Percentiles rank a stretch among this genome's conserved stretches.
phyloP scores from a whole-genome alignment of 2,113 vertebrate species.

The Crotalus tigris region DNA sequence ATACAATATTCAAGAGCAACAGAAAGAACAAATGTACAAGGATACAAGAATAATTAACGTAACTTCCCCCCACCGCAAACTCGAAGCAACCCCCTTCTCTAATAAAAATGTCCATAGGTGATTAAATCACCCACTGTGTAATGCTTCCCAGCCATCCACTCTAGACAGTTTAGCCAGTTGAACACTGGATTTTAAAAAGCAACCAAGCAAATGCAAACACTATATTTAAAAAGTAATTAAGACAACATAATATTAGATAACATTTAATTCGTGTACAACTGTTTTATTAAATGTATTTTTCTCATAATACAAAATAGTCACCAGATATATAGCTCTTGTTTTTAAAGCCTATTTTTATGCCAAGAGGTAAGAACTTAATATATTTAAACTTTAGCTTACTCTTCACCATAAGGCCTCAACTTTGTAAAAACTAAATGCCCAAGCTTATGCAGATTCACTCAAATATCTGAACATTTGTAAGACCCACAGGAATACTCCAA shows the following conservation, averaged over 20 bases:
- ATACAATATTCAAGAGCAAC: constrained; percentile 81
- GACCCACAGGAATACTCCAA: not conserved
- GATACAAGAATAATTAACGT: constrained; percentile 74
- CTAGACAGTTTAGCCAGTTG: constrained; percentile 76
- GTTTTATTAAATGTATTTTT: constrained; percentile 68
- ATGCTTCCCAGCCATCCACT: constrained; percentile 46
- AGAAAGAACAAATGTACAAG: constrained; percentile 76
- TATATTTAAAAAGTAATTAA: constrained; percentile 70
- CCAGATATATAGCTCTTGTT: constrained; percentile 74
- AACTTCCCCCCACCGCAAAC: constrained; percentile 60
- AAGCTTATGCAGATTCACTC: constrained; percentile 36
- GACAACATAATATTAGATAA: constrained; percentile 70
- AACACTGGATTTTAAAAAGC: constrained; percentile 72
- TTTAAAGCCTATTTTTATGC: constrained; percentile 63
- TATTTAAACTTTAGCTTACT: constrained; percentile 43
- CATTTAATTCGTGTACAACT: constrained; percentile 73
- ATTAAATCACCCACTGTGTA: constrained; percentile 47
- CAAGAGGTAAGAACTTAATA: constrained; percentile 49
- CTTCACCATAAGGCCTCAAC: constrained; percentile 22
- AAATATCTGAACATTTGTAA: constrained; percentile 30
- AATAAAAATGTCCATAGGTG: constrained; percentile 24
- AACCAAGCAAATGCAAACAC: constrained; percentile 51
- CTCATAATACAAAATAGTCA: constrained; percentile 65
- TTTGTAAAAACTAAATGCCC: constrained; percentile 42
- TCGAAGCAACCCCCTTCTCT: constrained; percentile 56